Evolutionary conservation across 2,888 invertebrate genomes (phyloP).

Genomic region (Sialis fuliginosa): DNA sequence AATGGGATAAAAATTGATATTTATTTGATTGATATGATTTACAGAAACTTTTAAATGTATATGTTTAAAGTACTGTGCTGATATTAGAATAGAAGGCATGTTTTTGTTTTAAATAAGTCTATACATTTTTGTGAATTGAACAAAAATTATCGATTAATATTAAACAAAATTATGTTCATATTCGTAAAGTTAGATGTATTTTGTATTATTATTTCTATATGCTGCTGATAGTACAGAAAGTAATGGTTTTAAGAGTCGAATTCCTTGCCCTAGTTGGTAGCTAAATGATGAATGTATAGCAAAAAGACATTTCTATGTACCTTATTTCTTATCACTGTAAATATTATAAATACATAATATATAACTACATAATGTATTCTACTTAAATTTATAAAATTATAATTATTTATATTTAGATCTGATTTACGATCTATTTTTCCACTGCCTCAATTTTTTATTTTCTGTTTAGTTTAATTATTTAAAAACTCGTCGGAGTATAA

Average conservation of each 20-base stretch:
- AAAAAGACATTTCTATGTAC: slow-evolving; percentile 21
- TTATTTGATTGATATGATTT: too few relatives aligned
- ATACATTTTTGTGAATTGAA: too few relatives aligned
- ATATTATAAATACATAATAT: neutral
- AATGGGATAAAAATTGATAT: too few relatives aligned
- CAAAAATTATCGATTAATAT: too few relatives aligned
- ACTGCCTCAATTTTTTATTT: slow-evolving; percentile 5
- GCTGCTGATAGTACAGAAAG: neutral
- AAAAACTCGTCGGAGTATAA: too few relatives aligned
- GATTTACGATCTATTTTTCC: slow-evolving; percentile 5
- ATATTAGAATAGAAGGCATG: too few relatives aligned
- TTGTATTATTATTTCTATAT: neutral
- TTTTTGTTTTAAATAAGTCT: too few relatives aligned
- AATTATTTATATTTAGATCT: slow-evolving; percentile 1
- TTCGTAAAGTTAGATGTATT: neutral
- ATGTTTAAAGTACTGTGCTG: too few relatives aligned
- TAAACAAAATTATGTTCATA: too few relatives aligned
- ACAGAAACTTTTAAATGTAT: too few relatives aligned
- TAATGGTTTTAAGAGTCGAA: neutral
- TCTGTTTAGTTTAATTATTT: too few relatives aligned
- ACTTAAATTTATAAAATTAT: neutral
- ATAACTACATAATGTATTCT: neutral
- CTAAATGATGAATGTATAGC: neutral
- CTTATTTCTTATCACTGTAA: slow-evolving; percentile 16
- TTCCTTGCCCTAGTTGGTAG: slow-evolving; percentile 3